Evolutionary conservation across 2,113 vertebrate species (phyloP), one percentile per base, ranked within the genome.

Genomic region (Mesocricetus auratus): DNA sequence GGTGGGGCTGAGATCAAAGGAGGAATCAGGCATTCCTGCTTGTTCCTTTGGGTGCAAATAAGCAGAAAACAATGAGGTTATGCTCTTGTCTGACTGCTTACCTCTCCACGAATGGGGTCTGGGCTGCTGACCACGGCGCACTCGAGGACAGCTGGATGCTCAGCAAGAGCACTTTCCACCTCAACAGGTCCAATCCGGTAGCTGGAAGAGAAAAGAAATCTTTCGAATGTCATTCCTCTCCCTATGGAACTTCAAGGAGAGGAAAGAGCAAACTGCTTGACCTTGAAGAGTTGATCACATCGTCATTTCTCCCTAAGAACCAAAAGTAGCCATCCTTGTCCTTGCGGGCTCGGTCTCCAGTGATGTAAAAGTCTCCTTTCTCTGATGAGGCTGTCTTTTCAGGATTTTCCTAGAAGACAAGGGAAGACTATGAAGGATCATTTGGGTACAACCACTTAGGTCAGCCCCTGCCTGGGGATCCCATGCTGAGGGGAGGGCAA

Each of bases 121-220:
- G 99, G 99, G 91, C 99, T 99, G 98, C 99, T 99, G 97, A 99
- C 99, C 26, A 99, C 99, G 71, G 99, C 99, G 0, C 98, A 99
- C 89, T 99, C 99, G 2, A 97, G 82, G 1, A 99, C 98, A 26
- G 99, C 99, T 3, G 98, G 98, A 88, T 99, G 99, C 26, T 99
- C 98, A 0, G 98, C 98, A 88, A 99, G 87, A 0, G 98, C 99
- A 13, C 98, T 99, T 96, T 99, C 98, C 9, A 99, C 98, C 91
- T 99, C 99, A 71, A 99, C 98, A 0, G 99, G 99, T 19, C 99
- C 99, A 9, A 99, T 99, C 22, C 98, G 98, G 64, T 99, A 99
- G 88, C 99, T 99, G 87, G 64, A 95, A 97, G 77, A 90, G 86
- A 96, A 95, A 0, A 53, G 1, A 88, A 68, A 78, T 58, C 22